Evolutionary conservation across 2,797 vertebrate genomes (phyloP).

Genomic region (Uromys caudimaculatus): DNA sequence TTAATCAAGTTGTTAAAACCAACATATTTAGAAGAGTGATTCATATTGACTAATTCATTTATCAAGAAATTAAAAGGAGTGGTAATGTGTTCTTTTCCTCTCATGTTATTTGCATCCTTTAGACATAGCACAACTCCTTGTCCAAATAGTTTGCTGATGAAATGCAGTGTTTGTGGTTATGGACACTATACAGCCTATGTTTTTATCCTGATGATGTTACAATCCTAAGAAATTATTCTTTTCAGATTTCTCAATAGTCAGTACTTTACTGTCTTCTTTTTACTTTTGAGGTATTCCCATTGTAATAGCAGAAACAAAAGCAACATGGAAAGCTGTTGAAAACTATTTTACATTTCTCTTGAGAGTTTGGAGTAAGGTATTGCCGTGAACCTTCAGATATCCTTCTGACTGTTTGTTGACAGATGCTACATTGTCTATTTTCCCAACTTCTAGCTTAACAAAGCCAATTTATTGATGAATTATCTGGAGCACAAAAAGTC

Average conservation of each 20-base stretch:
- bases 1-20: neutral
- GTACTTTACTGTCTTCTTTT: neutral
- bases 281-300: neutral
- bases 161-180: neutral
- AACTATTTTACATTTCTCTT: neutral
- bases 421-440: neutral
- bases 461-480: neutral
- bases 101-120: neutral
- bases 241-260: neutral
- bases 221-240: neutral
- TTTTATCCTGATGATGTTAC: neutral
- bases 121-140: neutral
- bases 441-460: neutral
- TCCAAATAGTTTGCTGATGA: neutral
- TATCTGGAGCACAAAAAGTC: neutral
- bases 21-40: neutral
- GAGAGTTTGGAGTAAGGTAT: neutral
- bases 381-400: neutral
- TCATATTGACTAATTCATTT: neutral
- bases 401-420: neutral
- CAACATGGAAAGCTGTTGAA: neutral
- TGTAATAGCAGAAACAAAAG: neutral
- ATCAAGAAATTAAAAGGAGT: neutral
- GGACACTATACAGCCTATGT: neutral
- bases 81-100: neutral